Conservation (phyloP, 2,797 vertebrate genomes). For the Parauchenoglanis punctatus region DNA sequence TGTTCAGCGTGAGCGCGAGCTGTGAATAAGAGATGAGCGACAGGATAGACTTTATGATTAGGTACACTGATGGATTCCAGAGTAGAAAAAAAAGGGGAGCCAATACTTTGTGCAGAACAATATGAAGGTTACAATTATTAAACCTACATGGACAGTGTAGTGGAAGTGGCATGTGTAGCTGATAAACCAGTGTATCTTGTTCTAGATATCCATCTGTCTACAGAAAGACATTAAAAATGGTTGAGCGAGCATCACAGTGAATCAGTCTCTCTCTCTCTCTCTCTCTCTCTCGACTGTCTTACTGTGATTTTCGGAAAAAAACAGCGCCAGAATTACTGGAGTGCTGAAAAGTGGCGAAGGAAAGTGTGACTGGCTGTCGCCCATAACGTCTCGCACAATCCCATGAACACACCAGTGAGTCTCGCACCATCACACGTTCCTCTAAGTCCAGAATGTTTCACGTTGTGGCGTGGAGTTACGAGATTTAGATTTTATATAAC, state of each 20-base stretch:
- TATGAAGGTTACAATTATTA: neutral
- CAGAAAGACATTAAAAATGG: neutral
- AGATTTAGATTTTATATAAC: neutral
- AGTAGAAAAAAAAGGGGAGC: neutral
- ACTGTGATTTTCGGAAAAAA: neutral
- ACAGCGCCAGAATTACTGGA: neutral
- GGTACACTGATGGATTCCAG: neutral
- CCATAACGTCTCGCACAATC: constrained; percentile 22
- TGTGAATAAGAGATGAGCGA: neutral
- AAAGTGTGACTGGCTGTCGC: constrained; percentile 50
- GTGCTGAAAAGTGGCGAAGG: constrained; percentile 16
- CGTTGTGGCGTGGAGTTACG: neutral
- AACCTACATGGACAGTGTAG: neutral
- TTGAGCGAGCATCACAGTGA: neutral
- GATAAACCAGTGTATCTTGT: neutral
- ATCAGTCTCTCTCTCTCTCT: constrained; percentile 12
- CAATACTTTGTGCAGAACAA: neutral
- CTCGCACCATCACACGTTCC: neutral
- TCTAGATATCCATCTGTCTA: neutral
- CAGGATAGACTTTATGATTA: neutral
- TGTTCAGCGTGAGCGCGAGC: neutral
- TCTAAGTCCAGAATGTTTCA: neutral
- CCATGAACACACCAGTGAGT: constrained; percentile 7
- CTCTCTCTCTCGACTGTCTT: constrained; percentile 9
- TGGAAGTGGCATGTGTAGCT: neutral